Evolutionary conservation across 2,888 invertebrate species (phyloP).

Genomic region (Entomobrya proxima): DNA sequence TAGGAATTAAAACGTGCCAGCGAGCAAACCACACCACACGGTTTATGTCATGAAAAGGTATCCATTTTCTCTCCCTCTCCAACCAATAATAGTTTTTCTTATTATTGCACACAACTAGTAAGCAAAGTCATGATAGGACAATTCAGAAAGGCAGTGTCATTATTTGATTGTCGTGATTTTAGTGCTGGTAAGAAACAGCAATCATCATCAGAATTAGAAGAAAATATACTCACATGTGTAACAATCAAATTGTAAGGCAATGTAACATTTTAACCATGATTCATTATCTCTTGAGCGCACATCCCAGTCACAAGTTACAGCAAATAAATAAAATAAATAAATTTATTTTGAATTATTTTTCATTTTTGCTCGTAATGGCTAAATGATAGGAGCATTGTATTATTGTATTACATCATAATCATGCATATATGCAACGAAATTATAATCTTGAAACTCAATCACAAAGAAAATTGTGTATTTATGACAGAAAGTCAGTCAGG

Average conservation of each 20-base stretch:
- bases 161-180: conserved; percentile 53
- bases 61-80: not conserved
- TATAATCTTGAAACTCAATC: conserved; percentile 51
- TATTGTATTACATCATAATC: conserved; percentile 16
- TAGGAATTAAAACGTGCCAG: conserved; percentile 46
- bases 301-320: conserved; percentile 3
- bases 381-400: not conserved
- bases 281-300: not conserved
- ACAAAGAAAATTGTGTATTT: conserved; percentile 19
- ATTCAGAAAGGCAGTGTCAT: conserved; percentile 43
- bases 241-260: too few species aligned
- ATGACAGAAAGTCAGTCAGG: conserved; percentile 46
- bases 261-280: not conserved
- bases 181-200: not conserved
- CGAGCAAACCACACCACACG: not conserved
- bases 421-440: conserved; percentile 25
- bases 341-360: not conserved
- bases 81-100: not conserved
- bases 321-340: not conserved
- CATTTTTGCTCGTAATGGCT: conserved; percentile 18
- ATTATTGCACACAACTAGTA: not conserved
- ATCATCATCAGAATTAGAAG: too few species aligned
- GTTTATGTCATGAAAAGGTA: conserved; percentile 42
- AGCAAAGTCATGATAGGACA: conserved; percentile 41
- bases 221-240: too few species aligned